Evolutionary conservation across 2,888 invertebrate genomes (phyloP).

Genomic region (Brassicogethes aeneus): DNA sequence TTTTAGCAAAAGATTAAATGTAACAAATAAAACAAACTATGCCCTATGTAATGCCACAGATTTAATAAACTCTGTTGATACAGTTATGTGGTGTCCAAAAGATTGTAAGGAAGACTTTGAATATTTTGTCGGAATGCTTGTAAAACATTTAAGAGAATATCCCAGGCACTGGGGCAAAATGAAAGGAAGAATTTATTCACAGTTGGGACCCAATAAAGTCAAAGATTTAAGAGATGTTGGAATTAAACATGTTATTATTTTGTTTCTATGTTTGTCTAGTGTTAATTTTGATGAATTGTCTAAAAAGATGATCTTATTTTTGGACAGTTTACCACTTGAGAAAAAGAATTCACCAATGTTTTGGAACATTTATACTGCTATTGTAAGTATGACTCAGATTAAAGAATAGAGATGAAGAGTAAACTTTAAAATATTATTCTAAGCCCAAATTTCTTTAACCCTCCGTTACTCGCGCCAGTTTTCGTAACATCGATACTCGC

Average conservation of each 20-base stretch:
- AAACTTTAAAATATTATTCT: background rate
- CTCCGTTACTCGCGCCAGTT: too few relatives aligned
- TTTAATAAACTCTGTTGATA: conserved; percentile 21
- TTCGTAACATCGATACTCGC: too few relatives aligned
- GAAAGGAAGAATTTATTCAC: conserved; percentile 37
- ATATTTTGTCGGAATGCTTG: conserved; percentile 31
- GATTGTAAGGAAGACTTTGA: conserved; percentile 30
- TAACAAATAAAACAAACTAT: conserved; percentile 19
- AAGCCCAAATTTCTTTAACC: too few relatives aligned
- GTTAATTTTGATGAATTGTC: conserved; percentile 31
- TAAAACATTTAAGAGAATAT: conserved; percentile 28
- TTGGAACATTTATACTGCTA: conserved; percentile 30
- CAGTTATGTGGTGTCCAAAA: conserved; percentile 19
- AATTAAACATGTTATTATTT: conserved; percentile 28
- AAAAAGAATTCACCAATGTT: conserved; percentile 22
- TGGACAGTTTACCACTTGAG: conserved; percentile 25
- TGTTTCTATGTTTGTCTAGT: conserved; percentile 28
- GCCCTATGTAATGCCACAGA: conserved; percentile 12
- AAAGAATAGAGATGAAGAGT: too few relatives aligned
- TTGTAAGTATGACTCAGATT: conserved; percentile 25
- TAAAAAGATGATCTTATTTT: conserved; percentile 28
- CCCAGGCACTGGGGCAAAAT: conserved; percentile 36
- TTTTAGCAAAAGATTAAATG: conserved; percentile 32
- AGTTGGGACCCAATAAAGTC: conserved; percentile 34
- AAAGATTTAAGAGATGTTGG: conserved; percentile 31